These are phyloP conservation scores for Pseudotriccus pelzelni DNA, from an alignment of 2,797 vertebrate species.

Conservation along the genomic window DNA sequence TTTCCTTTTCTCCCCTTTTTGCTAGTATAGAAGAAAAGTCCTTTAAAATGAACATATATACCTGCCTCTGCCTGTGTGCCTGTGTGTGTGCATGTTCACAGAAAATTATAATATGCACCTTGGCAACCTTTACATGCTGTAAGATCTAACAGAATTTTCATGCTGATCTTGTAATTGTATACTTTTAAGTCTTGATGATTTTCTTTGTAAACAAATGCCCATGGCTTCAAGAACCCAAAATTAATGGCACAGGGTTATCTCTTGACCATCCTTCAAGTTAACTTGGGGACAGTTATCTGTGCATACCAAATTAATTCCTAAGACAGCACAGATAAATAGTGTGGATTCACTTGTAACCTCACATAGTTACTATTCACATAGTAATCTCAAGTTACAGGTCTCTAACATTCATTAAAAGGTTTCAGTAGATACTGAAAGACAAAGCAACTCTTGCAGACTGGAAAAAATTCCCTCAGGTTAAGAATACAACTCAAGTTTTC, in stretches of 20 bases:
- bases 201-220: constrained; percentile 35
- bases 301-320: neutral
- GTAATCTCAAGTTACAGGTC: neutral
- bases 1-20: neutral
- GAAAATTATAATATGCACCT: neutral
- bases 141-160: constrained; percentile 26
- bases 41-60: neutral
- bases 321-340: neutral
- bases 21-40: neutral
- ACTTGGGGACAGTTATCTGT: neutral
- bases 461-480: neutral
- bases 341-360: neutral
- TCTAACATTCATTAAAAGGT: neutral
- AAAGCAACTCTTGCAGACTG: neutral
- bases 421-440: neutral
- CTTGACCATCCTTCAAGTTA: neutral
- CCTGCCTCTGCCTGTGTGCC: neutral
- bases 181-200: constrained; percentile 44
- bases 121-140: neutral
- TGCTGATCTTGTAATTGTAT: constrained; percentile 13
- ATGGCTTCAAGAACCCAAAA: neutral
- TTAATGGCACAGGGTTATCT: constrained; percentile 20
- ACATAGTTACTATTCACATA: no score
- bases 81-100: neutral
- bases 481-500: neutral